These are phyloP conservation scores for Plagodis pulveraria DNA, from an alignment of 2,888 invertebrate genomes.

Conservation along the genomic window DNA sequence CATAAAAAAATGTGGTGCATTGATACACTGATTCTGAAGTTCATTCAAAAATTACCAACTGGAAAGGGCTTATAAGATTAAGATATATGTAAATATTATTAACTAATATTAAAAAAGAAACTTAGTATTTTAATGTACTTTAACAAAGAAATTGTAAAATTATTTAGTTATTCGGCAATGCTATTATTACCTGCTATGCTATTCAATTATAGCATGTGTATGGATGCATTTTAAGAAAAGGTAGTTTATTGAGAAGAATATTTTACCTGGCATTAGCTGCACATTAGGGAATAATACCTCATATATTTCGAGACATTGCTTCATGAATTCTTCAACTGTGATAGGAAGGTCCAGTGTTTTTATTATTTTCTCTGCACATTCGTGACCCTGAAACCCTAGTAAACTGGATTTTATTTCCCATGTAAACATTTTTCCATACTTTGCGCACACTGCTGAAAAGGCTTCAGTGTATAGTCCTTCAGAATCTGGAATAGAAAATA, in stretches of 20 bases:
- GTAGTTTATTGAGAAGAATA: not conserved
- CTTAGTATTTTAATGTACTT: too few species aligned
- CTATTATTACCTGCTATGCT: too few species aligned
- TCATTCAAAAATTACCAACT: too few species aligned
- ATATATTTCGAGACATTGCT: constrained; percentile 80
- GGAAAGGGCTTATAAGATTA: too few species aligned
- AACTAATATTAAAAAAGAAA: too few species aligned
- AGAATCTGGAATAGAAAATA: constrained; percentile 86
- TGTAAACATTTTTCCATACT: constrained; percentile 90
- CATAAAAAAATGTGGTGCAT: too few species aligned
- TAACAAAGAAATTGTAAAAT: too few species aligned
- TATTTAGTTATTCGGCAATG: too few species aligned
- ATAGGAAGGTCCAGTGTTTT: constrained; percentile 86
- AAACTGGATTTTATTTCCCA: constrained; percentile 90
- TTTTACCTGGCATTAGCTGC: constrained; percentile 88
- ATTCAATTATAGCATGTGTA: too few species aligned
- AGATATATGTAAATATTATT: too few species aligned
- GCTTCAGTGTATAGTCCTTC: constrained; percentile 90
- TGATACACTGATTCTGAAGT: too few species aligned
- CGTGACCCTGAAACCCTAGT: constrained; percentile 88
- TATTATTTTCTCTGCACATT: constrained; percentile 86
- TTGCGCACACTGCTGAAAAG: constrained; percentile 86
- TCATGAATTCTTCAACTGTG: constrained; percentile 86
- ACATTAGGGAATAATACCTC: constrained; percentile 85
- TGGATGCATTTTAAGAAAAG: too few species aligned